Evolutionary conservation across 2,797 vertebrate species (phyloP), one percentile per base, ranked within the genome.

Genomic region (Lagorchestes hirsutus): DNA sequence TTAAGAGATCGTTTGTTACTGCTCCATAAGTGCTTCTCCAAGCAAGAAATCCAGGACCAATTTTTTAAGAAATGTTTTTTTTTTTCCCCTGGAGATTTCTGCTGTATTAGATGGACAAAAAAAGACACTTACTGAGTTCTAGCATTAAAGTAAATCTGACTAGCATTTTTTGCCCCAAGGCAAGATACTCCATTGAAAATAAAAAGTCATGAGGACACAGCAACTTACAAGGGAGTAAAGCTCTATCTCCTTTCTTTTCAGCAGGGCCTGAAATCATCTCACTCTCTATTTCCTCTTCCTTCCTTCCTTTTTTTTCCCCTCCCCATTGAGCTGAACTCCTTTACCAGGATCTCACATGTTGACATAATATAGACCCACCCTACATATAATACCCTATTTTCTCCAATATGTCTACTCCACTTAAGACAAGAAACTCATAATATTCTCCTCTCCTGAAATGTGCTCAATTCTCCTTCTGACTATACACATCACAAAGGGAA

Each of bases 1-100:
- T 97, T 98, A 98, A 98, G 97, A 98, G 98, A 98, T 97, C 54
- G 97, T 97, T 98, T 98, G 93, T 98, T 97, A 97, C 98, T 98
- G 95, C 97, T 96, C 96, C 96, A 96, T 97, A 98, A 98, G 97
- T 97, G 96, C 95, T 98, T 97, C 95, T 97, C 97, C 92, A 93
- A 98, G 96, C 87, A 97, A 97, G 92, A 98, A 98, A 96, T 94
- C 96, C 95, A 94, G 90, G 95, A 56, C 54, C 92, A 97, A 55
- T 97, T 98, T 94, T 50, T 0, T 96, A 93, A 97, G 95, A 96
- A 96, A 93, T 56, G 58, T 18, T 55, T 55, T 28, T 31, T 34
- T 62, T 57, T 18, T 34, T 0, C 52, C 52, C 3, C 62, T 18
- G 5, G 34, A n/a, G 13, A 67, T n/a, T 67, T 97, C 91, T 95